phyloP scores from a whole-genome alignment of 2,113 vertebrate genomes.

The Stercorarius parasiticus region DNA sequence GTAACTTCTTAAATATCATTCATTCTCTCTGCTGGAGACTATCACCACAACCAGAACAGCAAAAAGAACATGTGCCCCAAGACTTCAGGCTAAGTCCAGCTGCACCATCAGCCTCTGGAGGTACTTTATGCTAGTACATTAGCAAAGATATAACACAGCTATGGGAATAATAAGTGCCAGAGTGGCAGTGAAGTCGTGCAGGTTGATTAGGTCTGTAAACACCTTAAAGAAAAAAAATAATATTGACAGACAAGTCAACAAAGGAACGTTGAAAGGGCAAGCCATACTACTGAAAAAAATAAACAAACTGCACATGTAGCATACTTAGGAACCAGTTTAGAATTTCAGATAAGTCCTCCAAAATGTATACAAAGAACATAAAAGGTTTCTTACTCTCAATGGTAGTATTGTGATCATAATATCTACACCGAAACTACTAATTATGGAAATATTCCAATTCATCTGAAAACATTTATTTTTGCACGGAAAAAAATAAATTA shows the following conservation, averaged over 20 bases:
- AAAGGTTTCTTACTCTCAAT: background rate
- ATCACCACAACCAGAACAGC: background rate
- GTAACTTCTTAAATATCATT: background rate
- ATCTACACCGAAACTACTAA: background rate
- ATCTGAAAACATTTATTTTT: background rate
- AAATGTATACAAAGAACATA: background rate
- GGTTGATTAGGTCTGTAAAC: background rate
- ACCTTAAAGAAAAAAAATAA: background rate
- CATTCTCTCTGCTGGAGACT: background rate
- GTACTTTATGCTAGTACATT: background rate
- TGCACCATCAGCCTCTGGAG: background rate
- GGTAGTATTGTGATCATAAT: background rate
- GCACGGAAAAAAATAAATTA: background rate
- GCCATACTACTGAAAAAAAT: background rate
- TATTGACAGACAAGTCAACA: background rate
- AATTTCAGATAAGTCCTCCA: background rate
- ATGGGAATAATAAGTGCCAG: background rate
- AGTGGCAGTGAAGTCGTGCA: background rate
- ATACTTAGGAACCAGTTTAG: background rate
- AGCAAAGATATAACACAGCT: background rate
- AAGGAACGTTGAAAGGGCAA: background rate
- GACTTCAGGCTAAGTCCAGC: background rate
- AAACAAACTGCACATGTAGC: background rate
- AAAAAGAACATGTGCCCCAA: background rate
- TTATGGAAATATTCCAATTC: background rate